A percentile compares a stretch with the other conserved stretches of the same genome.
Evolutionary conservation across 2,113 vertebrate genomes (phyloP).

Genomic region (Caloenas nicobarica): DNA sequence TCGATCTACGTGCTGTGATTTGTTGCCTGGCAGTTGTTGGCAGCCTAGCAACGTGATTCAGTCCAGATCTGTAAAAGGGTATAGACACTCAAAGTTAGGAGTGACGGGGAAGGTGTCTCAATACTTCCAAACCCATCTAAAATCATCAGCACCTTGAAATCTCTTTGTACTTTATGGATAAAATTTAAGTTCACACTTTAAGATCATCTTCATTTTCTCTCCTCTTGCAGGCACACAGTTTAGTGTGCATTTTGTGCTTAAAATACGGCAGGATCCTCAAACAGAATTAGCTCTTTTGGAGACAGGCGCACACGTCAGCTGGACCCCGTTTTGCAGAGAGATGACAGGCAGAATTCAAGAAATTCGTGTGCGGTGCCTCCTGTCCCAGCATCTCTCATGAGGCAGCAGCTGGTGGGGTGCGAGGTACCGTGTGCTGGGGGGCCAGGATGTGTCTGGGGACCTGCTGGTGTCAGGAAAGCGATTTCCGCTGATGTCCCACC

Average conservation of each 20-base stretch:
- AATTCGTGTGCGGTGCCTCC: not conserved
- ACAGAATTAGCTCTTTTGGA: not conserved
- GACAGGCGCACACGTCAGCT: not conserved
- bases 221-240: too few species aligned
- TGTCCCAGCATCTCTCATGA: not conserved
- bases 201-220: not conserved
- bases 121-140: not conserved
- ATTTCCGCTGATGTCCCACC: not conserved
- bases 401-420: not conserved
- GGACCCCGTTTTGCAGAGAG: not conserved
- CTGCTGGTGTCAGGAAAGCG: not conserved
- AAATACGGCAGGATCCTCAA: not conserved
- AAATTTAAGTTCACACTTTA: not conserved
- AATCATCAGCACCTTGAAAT: not conserved
- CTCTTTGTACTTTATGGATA: not conserved
- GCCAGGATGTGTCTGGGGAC: not conserved
- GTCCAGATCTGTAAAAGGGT: not conserved
- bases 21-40: conserved; percentile 62
- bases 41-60: conserved; percentile 54
- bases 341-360: not conserved
- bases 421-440: not conserved
- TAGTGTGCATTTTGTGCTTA: fast-evolving
- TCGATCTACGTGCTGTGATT: conserved; percentile 9
- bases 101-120: not conserved
- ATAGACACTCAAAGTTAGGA: not conserved